phyloP scores from a whole-genome alignment of 2,797 vertebrate genomes.

The Loris lydekkerianus region DNA sequence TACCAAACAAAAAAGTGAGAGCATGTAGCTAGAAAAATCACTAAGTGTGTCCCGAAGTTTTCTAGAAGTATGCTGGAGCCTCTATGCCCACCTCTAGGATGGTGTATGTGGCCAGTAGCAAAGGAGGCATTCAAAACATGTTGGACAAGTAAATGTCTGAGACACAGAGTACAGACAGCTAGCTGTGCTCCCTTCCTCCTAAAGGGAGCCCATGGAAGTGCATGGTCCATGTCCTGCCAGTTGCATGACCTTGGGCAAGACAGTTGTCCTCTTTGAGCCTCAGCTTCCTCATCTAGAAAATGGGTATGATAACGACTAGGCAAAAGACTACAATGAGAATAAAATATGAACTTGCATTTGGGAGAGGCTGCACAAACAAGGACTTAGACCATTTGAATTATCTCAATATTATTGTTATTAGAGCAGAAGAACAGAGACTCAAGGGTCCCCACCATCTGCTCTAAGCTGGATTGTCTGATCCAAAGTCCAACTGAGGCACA shows the following conservation, averaged over 20 bases:
- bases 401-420: background rate
- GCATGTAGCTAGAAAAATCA: background rate
- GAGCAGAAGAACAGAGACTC: background rate
- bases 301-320: background rate
- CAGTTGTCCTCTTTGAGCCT: background rate
- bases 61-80: background rate
- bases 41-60: background rate
- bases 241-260: background rate
- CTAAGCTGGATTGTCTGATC: slow-evolving; percentile 30
- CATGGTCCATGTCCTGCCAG: background rate
- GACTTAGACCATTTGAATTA: background rate
- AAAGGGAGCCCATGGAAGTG: background rate
- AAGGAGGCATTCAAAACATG: background rate
- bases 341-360: background rate
- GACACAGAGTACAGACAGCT: background rate
- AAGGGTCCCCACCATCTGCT: slow-evolving; percentile 6
- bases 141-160: background rate
- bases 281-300: slow-evolving; percentile 56
- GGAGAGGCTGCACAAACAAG: background rate
- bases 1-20: slow-evolving; percentile 11
- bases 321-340: background rate
- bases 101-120: background rate
- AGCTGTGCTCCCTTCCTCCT: background rate
- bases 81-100: background rate
- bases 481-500: background rate